Percentiles rank a stretch among this genome's conserved stretches.
Conservation (phyloP, 2,797 vertebrate genomes). For the Babyrousa celebensis region DNA sequence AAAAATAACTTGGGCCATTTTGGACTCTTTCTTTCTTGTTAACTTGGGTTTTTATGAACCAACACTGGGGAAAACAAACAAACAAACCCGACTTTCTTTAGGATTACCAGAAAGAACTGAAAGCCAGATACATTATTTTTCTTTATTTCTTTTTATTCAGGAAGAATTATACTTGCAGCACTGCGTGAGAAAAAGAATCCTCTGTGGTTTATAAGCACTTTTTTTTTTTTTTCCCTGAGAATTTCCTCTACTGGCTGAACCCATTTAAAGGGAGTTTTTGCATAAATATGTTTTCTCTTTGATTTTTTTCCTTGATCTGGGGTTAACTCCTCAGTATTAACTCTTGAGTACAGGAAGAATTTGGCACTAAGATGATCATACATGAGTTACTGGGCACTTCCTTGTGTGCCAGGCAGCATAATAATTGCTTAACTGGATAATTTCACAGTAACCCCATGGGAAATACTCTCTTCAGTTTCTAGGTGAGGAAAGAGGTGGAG, state of each 20-base stretch:
- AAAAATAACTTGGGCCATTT: conserved; percentile 72
- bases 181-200: not conserved
- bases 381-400: conserved; percentile 47
- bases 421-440: conserved; percentile 65
- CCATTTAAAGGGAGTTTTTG: conserved; percentile 46
- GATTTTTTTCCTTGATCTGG: conserved; percentile 59
- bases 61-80: not conserved
- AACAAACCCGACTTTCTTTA: not conserved
- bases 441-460: not conserved
- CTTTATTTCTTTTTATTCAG: conserved; percentile 69
- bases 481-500: conserved; percentile 10
- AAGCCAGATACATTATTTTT: conserved; percentile 49
- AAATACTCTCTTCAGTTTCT: conserved; percentile 66
- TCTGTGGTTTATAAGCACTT: not conserved
- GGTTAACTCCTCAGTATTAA: conserved; percentile 34
- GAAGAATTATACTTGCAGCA: conserved; percentile 35
- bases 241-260: not conserved
- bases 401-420: not conserved
- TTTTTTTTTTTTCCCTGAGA: not conserved
- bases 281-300: conserved; percentile 53
- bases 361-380: conserved; percentile 17
- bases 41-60: conserved; percentile 48
- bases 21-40: conserved; percentile 24
- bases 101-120: conserved; percentile 1
- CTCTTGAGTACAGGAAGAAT: conserved; percentile 18